Evolutionary conservation across 2,888 invertebrate species (phyloP).

Genomic region (Brenthis hecate): DNA sequence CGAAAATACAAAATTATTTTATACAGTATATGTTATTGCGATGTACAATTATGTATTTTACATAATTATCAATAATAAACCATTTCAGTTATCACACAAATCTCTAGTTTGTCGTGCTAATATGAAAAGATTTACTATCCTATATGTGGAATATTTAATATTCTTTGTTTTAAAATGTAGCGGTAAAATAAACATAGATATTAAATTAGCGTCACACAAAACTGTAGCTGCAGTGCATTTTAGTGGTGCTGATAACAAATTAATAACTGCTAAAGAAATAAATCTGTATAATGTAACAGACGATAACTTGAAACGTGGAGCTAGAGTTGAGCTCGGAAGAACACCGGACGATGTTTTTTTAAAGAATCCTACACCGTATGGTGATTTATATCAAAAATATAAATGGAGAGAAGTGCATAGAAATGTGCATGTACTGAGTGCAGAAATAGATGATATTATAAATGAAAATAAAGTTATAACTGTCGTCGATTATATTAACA

Average conservation of each 20-base stretch:
- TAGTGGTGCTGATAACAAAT: constrained; percentile 52
- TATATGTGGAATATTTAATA: constrained; percentile 7
- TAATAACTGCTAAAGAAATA: constrained; percentile 56
- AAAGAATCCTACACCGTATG: constrained; percentile 61
- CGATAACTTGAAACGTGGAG: constrained; percentile 56
- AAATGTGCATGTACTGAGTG: constrained; percentile 49
- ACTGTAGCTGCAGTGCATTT: constrained; percentile 44
- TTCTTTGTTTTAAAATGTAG: constrained; percentile 36
- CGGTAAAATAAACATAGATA: constrained; percentile 51
- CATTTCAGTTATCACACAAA: background rate
- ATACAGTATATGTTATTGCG: too few species aligned
- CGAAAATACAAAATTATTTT: too few species aligned
- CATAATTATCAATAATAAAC: background rate
- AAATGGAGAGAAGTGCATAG: constrained; percentile 60
- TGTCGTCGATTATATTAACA: constrained; percentile 54
- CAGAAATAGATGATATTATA: constrained; percentile 52
- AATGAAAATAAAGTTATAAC: constrained; percentile 51
- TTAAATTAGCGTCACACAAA: constrained; percentile 49
- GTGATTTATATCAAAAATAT: constrained; percentile 54
- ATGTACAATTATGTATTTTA: background rate
- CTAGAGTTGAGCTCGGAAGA: constrained; percentile 57
- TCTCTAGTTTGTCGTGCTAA: constrained; percentile 1
- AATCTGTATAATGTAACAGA: constrained; percentile 58
- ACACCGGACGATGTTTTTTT: constrained; percentile 58
- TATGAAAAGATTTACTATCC: constrained; percentile 3